Base-by-base conservation (phyloP, 2,113 vertebrate species). In the Rhinichthys klamathensis region DNA sequence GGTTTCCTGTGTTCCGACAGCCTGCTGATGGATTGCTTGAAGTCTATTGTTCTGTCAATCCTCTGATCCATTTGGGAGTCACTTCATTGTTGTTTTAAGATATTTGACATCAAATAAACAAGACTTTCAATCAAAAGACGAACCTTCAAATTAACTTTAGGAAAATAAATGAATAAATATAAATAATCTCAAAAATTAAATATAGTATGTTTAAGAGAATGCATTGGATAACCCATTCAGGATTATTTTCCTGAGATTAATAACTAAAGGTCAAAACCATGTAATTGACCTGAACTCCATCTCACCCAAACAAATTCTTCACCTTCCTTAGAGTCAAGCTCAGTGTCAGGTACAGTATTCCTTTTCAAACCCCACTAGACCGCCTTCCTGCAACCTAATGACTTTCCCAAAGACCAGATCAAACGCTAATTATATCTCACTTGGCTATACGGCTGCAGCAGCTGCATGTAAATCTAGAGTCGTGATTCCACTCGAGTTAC, bases 401-500 rank as follows among this genome's bases (percentile, higher is more conserved):
- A 32, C 72, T 86, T 67, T 70, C 73, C 35, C 58, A 78, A 83
- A 81, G 79, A 30, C 76, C 38, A 74, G 70, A 80, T 83, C 56
- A 89, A 86, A 88, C 25, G 69, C 73, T 86, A 88, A 89, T 90
- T 84, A 84, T 73, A 75, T 86, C 83, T 84, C 44, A 15, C 54
- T 67, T 4, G 21, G 76, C 70, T 56, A 21, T 35, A 63, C 16
- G 15, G 58, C 35, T 13, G 23, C 7, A 80, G 61, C 80, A 88
- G 84, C 89, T 89, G 86, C 73, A 25, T 75, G 84, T 80, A 89
- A 87, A 86, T 83, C 51, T 80, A 82, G 88, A 90, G 56, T 70
- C 27, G 77, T 80, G 69, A 72, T 80, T 83, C 80, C 86, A 91
- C 89, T 89, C 83, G 49, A 65, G 87, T 89, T 89, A 90, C 87